Conservation (phyloP, 2,113 vertebrate species). For the Poeciliopsis retropinna region DNA sequence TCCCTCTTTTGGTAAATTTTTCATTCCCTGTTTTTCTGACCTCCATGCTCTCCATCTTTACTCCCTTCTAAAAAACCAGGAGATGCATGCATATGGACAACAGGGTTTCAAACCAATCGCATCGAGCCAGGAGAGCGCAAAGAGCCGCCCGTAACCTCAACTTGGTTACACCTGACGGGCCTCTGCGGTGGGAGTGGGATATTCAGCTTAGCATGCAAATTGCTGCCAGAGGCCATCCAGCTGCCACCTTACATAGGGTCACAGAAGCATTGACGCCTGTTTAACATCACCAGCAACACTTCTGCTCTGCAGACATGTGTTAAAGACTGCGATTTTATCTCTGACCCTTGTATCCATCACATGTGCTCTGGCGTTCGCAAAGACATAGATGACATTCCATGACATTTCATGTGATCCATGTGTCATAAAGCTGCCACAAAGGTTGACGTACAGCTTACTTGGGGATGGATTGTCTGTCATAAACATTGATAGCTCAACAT, state of each 20-base stretch:
- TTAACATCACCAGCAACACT: slow-evolving; percentile 54
- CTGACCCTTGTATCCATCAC: slow-evolving; percentile 46
- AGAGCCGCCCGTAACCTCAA: slow-evolving; percentile 54
- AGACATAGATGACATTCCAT: slow-evolving; percentile 64
- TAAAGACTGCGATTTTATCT: slow-evolving; percentile 42
- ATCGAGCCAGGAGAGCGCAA: slow-evolving; percentile 51
- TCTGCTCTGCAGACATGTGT: slow-evolving; percentile 58
- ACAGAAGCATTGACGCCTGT: slow-evolving; percentile 58
- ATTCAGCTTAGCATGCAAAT: slow-evolving; percentile 71
- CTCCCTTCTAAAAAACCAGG: slow-evolving; percentile 28
- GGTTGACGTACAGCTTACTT: slow-evolving; percentile 73
- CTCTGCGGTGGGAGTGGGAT: slow-evolving; percentile 57
- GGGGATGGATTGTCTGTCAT: slow-evolving; percentile 71
- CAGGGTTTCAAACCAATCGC: slow-evolving; percentile 41
- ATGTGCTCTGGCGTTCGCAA: slow-evolving; percentile 30
- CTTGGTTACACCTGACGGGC: slow-evolving; percentile 59
- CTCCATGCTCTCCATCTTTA: slow-evolving; percentile 28
- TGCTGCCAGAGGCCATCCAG: slow-evolving; percentile 37
- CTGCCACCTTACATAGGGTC: slow-evolving; percentile 50
- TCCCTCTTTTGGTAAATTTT: background rate
- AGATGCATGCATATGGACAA: slow-evolving; percentile 24
- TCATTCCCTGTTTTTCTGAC: slow-evolving; percentile 22
- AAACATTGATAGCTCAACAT: slow-evolving; percentile 71
- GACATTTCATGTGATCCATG: slow-evolving; percentile 69
- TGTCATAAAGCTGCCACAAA: slow-evolving; percentile 74